phyloP scores from a whole-genome alignment of 2,797 vertebrate genomes.

The Delichon dasypus region DNA sequence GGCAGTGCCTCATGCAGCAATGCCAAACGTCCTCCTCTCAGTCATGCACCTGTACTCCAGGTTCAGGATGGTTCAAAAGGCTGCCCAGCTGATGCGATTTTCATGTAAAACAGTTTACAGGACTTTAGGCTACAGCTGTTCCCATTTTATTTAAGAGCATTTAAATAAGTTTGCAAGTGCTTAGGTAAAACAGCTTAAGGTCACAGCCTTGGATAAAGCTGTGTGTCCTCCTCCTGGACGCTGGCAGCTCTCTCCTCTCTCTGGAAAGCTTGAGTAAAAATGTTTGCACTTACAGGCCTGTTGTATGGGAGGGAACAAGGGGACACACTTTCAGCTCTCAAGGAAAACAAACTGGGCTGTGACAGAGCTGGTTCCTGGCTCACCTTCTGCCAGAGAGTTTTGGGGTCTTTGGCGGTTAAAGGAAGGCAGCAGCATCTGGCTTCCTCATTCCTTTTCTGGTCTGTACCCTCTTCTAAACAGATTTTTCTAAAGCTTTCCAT shows the following conservation, averaged over 20 bases:
- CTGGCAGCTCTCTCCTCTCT: neutral
- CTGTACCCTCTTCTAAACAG: neutral
- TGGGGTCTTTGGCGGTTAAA: neutral
- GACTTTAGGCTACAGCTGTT: neutral
- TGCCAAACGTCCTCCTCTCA: neutral
- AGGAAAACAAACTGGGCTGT: neutral
- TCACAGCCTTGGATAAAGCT: neutral
- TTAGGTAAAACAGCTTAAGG: neutral
- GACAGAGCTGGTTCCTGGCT: neutral
- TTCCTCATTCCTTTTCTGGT: neutral
- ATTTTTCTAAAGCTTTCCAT: neutral
- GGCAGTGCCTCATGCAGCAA: rapidly evolving
- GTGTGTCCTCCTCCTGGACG: neutral
- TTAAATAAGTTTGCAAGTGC: constrained; percentile 9
- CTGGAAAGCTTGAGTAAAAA: neutral
- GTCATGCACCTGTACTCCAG: rapidly evolving
- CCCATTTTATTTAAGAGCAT: neutral
- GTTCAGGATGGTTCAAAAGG: neutral
- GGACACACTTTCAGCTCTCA: neutral
- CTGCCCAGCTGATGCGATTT: neutral
- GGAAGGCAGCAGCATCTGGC: neutral
- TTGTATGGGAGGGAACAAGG: neutral
- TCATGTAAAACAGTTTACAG: neutral
- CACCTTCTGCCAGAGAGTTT: neutral
- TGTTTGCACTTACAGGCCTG: neutral